Conservation (phyloP, 2,113 vertebrate species). For the Cercopithecus mona region DNA sequence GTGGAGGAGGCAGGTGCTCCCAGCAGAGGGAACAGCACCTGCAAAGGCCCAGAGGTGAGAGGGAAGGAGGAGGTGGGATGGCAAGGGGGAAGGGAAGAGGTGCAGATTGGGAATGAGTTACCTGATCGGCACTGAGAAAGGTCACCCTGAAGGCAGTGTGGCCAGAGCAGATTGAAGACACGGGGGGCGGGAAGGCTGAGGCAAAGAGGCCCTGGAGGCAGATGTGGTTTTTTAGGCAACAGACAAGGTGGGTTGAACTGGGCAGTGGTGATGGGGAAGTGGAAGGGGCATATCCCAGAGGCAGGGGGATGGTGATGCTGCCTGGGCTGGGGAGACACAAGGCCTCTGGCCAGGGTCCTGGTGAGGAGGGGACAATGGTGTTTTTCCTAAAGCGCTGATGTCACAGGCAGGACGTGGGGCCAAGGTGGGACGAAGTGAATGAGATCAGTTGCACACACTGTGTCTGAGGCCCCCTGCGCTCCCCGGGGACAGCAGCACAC, state of each 20-base stretch:
- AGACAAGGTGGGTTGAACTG: background rate
- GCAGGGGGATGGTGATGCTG: background rate
- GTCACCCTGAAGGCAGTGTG: background rate
- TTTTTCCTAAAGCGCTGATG: rapidly evolving
- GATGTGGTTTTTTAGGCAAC: background rate
- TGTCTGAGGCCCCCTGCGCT: background rate
- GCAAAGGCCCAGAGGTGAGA: background rate
- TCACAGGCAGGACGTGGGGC: background rate
- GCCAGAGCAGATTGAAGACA: too few species aligned
- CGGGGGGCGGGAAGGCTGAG: background rate
- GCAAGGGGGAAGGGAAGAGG: rapidly evolving
- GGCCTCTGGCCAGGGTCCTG: background rate
- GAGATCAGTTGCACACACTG: background rate
- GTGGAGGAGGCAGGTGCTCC: background rate
- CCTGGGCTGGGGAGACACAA: too few species aligned
- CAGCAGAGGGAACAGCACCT: too few species aligned
- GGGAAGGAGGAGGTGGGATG: background rate
- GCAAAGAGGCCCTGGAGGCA: background rate
- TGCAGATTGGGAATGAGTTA: too few species aligned
- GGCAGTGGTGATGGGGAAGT: rapidly evolving
- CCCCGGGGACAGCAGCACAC: background rate
- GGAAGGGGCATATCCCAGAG: background rate
- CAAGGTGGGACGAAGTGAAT: rapidly evolving
- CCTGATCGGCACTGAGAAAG: background rate
- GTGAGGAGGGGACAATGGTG: background rate